Evolutionary conservation across 2,113 vertebrate species (phyloP), one percentile per base, ranked within the genome.

Genomic region (Pachycephala philippinensis): DNA sequence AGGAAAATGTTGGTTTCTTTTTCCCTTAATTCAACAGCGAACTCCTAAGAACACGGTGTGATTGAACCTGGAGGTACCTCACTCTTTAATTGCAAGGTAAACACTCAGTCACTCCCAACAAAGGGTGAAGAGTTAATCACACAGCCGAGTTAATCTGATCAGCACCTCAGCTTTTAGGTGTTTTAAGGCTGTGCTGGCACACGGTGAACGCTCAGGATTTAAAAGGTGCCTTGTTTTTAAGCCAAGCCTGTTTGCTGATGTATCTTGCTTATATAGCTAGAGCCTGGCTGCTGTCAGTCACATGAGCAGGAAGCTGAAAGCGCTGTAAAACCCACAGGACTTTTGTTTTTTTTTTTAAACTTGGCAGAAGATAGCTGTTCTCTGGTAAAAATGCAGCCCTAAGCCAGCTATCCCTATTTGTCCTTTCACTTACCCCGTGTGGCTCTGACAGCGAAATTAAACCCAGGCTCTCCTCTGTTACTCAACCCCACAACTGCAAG

Each of bases 221-320:
- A 3, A 52, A 52, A 85, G 20, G 5, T 40, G 20, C 2, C 19
- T 13, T 35, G 44, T 47, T 54, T 56, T 31, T 2, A 80, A 66
- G 65, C 35, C 20, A 26, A 69, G 37, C 76, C 59, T 61, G 27
- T 44, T 83, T 76, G 78, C 78, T 71, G 54, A 40, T 42, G 12
- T 24, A 21, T 53, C 74, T 79, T 9, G 8, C 15, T 83, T 4
- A 24, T 31, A 17, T 2, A 77, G 72, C 88, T 39, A 37, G 16
- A 37, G 84, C 65, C 84, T n/a, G 84, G 54, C 56, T 6, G 27
- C 1, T 74, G 31, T 22, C 44, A 86, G 90, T 92, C 95, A 94
- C 92, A 7, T 40, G 84, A 4, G 50, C 88, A 94, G 95, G 95
- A 97, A 95, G 66, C 42, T 52, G 61, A 78, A 47, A 84, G 78